These are phyloP conservation scores for Ostrea denselamellosa DNA, from an alignment of 1,140 invertebrate species.

Conservation along the genomic window DNA sequence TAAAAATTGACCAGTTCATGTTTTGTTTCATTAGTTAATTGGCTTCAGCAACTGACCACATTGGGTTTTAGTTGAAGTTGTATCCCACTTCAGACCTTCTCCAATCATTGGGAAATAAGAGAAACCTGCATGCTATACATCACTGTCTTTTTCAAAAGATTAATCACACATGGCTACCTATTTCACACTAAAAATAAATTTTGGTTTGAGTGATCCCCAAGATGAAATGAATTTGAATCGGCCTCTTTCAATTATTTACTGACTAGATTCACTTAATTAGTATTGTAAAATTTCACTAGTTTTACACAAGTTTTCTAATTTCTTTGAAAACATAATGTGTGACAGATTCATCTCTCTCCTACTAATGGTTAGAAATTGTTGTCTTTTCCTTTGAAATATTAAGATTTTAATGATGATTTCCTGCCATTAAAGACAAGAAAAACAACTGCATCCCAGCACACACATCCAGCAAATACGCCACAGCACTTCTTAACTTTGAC, in stretches of 20 bases:
- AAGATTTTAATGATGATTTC: constrained; percentile 21
- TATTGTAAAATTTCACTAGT: neutral
- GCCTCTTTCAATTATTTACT: neutral
- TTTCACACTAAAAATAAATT: constrained; percentile 17
- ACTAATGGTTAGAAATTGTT: constrained; percentile 2
- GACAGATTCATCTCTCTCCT: constrained; percentile 11
- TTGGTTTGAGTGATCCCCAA: neutral
- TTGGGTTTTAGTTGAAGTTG: neutral
- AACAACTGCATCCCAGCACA: constrained; percentile 37
- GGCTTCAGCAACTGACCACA: neutral
- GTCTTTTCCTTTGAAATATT: constrained; percentile 30
- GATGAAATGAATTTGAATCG: neutral
- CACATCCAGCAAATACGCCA: constrained; percentile 30
- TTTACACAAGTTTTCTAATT: neutral
- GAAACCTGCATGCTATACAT: constrained; percentile 6
- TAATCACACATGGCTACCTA: constrained; percentile 15
- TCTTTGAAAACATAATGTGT: neutral
- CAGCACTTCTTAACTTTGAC: constrained; percentile 34
- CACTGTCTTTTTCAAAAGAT: constrained; percentile 33
- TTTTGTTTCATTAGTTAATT: neutral
- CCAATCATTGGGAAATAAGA: constrained; percentile 1
- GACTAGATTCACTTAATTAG: neutral
- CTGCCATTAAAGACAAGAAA: constrained; percentile 30
- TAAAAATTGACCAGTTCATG: neutral
- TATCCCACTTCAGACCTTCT: neutral